Evolutionary conservation across 2,113 vertebrate genomes (phyloP).

Genomic region (Oryzias woworae): DNA sequence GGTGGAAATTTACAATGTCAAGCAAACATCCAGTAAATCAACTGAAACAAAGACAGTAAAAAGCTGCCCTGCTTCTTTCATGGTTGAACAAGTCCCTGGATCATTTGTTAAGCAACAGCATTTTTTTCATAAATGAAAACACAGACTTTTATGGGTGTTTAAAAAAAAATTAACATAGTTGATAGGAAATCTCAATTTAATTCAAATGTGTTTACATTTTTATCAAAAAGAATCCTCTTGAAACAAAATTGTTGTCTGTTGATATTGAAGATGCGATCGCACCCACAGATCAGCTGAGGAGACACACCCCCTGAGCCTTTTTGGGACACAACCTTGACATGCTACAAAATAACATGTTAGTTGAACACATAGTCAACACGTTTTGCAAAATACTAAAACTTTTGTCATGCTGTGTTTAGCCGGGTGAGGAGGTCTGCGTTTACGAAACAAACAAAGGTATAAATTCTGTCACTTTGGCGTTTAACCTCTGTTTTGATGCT

Average conservation of each 20-base stretch:
- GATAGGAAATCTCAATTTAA: not conserved
- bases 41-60: constrained; percentile 7
- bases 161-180: not conserved
- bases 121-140: not conserved
- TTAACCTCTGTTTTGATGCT: no score
- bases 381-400: not conserved
- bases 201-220: not conserved
- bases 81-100: not conserved
- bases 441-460: no score
- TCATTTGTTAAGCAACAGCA: constrained; percentile 7
- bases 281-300: constrained; percentile 2
- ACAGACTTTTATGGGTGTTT: not conserved
- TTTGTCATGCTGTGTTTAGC: no score
- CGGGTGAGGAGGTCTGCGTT: no score
- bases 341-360: not conserved
- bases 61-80: constrained; percentile 8
- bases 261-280: not conserved
- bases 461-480: no score
- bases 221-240: rapidly evolving
- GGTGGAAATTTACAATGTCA: constrained; percentile 32
- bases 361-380: not conserved
- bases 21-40: constrained; percentile 11
- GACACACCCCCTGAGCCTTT: constrained; percentile 17
- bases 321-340: not conserved
- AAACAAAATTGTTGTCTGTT: not conserved